Conservation (phyloP, 2,797 vertebrate genomes). For the Hoplostethus mediterraneus region DNA sequence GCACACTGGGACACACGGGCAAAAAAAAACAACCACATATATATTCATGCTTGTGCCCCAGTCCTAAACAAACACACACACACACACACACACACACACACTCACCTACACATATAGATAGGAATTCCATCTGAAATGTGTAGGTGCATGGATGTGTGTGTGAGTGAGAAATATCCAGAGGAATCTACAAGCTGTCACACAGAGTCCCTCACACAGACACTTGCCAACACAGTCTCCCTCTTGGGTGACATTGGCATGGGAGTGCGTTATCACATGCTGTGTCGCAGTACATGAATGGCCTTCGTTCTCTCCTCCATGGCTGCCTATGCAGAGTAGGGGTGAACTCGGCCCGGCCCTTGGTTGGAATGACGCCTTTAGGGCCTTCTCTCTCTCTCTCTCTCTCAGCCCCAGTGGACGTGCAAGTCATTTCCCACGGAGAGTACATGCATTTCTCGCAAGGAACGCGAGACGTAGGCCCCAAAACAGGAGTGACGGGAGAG, state of each 20-base stretch:
- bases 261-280: background rate
- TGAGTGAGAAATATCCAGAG: slow-evolving; percentile 10
- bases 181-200: slow-evolving; percentile 4
- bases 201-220: background rate
- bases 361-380: slow-evolving; percentile 65
- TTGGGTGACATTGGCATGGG: too few relatives aligned
- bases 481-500: slow-evolving; percentile 38
- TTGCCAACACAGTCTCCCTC: slow-evolving; percentile 4
- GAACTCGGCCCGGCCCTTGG: slow-evolving; percentile 39
- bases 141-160: background rate
- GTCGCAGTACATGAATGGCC: slow-evolving; percentile 24
- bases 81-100: too few relatives aligned
- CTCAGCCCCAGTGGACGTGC: slow-evolving; percentile 43
- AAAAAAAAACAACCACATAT: slow-evolving; percentile 23
- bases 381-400: slow-evolving; percentile 42
- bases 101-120: background rate
- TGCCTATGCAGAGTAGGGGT: slow-evolving; percentile 47
- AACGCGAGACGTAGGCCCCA: slow-evolving; percentile 54
- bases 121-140: background rate
- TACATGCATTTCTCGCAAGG: slow-evolving; percentile 60
- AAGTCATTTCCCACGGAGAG: slow-evolving; percentile 62
- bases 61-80: too few relatives aligned
- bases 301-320: slow-evolving; percentile 42
- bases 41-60: background rate
- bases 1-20: slow-evolving; percentile 38